Base-by-base conservation (phyloP, 1,140 invertebrate species). In the Diploscapter pachys region DNA sequence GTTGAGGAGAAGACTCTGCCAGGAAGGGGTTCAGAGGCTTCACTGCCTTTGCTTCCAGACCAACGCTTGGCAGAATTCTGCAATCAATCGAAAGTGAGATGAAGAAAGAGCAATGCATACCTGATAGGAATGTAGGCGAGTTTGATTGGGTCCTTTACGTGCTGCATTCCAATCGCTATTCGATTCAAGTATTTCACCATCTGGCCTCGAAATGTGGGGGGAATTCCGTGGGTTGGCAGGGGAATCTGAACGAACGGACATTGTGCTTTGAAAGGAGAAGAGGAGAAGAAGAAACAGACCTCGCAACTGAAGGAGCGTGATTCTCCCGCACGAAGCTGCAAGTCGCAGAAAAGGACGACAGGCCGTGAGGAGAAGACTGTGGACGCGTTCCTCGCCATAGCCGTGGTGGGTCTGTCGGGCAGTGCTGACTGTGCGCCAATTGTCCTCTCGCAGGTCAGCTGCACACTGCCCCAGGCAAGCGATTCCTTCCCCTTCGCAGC, bases 401-500 rank as follows among this genome's bases (percentile, higher is more conserved):
- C 72, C 11, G 82, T 84, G 11, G 71, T 67, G 6, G 78, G 77
- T 4, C 55, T 65, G 76, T 31, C 70, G 59, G 31, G 59, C 13
- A 63, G 59, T 65, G 68, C 72, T 71, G 56, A 53, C 65, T 68
- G 71, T 49, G 66, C 73, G 5, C 55, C 71, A 49, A 71, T 71
- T 13, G 71, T 73, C 57, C 78, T 55, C 54, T 75, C 31, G 71
- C 84, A 84, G 70, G 81, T 82, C 13, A 84, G 73, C 72, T 84
- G 83, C n/a, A 84, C 72, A 74, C 83, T 84, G 56, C 82, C 79
- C 83, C 83, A 84, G 6, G 82, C 83, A 48, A 84, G 71, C 13
- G 73, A 71, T 55, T 80, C 67, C 4, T 9, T 50, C 31, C 50
- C 53, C n/a, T 61, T 57, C n/a, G 55, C 62, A 52, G 64, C 77